These are phyloP conservation scores for Diadumene lineata DNA, from an alignment of 92 coral and sea anemone genomes.

Conservation along the genomic window DNA sequence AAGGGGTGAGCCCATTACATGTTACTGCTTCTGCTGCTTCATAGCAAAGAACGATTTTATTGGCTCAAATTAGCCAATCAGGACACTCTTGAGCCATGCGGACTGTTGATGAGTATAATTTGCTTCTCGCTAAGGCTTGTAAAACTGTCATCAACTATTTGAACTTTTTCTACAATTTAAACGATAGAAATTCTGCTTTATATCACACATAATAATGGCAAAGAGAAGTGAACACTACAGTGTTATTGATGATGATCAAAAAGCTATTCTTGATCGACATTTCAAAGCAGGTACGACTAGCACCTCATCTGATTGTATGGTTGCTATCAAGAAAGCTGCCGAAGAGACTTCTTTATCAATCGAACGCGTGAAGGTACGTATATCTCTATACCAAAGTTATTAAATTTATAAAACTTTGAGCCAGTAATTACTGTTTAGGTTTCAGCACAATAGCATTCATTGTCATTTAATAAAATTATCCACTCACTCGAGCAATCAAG, in stretches of 20 bases:
- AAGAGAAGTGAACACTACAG: too few species aligned
- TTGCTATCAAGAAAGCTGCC: conserved; percentile 1
- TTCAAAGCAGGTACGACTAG: neutral
- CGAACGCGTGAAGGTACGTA: conserved; percentile 11
- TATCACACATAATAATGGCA: too few species aligned
- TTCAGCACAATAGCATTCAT: neutral
- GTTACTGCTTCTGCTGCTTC: too few species aligned
- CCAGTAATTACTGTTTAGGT: neutral
- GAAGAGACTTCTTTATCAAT: neutral
- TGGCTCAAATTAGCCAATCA: too few species aligned
- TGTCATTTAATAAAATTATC: neutral
- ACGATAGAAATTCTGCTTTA: too few species aligned
- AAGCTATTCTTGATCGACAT: conserved; percentile 4
- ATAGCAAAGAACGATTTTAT: too few species aligned
- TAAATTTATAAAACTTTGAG: neutral
- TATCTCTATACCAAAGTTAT: neutral
- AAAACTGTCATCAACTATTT: too few species aligned
- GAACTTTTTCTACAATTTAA: too few species aligned
- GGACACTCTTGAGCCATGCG: too few species aligned
- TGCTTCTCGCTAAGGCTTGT: too few species aligned
- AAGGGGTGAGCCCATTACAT: too few species aligned
- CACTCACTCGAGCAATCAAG: neutral
- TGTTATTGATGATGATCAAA: neutral
- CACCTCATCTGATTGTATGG: neutral
- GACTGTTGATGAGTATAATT: too few species aligned